Conservation (phyloP, 2,797 vertebrate species). For the Xerus rutilus region DNA sequence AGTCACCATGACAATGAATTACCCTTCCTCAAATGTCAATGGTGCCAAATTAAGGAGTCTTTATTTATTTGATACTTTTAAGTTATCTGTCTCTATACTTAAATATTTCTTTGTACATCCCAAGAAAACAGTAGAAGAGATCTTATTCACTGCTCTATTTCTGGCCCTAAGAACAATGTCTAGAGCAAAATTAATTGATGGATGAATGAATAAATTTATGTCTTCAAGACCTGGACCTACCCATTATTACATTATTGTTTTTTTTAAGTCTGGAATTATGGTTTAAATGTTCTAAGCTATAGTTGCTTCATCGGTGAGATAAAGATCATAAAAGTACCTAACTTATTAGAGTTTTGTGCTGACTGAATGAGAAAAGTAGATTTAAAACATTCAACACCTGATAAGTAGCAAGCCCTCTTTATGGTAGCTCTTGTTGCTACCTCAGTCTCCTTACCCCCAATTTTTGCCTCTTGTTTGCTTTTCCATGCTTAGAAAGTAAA, state of each 20-base stretch:
- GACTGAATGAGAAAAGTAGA: background rate
- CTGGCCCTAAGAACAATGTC: background rate
- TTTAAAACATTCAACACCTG: too few relatives aligned
- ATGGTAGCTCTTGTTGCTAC: background rate
- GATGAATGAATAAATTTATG: background rate
- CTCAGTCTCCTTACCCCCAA: background rate
- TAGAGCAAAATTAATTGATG: background rate
- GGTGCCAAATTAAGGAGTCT: background rate
- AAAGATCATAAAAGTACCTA: background rate
- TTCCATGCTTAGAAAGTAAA: background rate
- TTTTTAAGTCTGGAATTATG: background rate
- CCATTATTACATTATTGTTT: background rate
- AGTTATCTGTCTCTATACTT: background rate
- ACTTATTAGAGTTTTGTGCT: background rate
- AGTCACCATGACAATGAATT: background rate
- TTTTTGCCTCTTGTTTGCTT: background rate
- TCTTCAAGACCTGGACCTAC: background rate
- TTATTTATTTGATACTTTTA: background rate
- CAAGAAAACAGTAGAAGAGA: background rate
- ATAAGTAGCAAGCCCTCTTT: background rate
- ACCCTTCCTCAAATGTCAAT: background rate
- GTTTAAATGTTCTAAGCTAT: background rate
- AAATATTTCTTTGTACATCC: background rate
- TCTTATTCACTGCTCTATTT: background rate
- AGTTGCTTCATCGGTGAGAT: background rate